These are phyloP conservation scores for Cryptomyrus ogoouensis DNA, from an alignment of 2,113 vertebrate species.

Conservation along the genomic window DNA sequence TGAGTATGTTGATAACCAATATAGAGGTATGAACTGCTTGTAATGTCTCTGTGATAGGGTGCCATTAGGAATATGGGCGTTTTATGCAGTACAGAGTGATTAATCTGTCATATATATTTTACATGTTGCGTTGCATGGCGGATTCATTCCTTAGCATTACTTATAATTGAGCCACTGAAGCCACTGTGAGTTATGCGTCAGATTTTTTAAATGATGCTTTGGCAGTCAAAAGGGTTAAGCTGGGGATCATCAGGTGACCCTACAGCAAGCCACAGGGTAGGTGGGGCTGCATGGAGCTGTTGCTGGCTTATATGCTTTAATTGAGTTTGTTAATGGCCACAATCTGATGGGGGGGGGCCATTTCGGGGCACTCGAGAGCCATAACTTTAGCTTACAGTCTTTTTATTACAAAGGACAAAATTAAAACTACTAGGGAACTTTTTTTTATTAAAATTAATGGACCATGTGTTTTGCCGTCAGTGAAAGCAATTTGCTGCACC, in stretches of 20 bases:
- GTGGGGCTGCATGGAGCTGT: constrained; percentile 26
- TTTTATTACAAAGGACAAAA: constrained; percentile 63
- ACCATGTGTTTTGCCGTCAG: constrained; percentile 32
- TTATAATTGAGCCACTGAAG: not conserved
- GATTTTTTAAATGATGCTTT: not conserved
- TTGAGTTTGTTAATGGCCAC: constrained; percentile 40
- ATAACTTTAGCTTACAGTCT: constrained; percentile 47
- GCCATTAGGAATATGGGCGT: not conserved
- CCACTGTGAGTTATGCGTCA: not conserved
- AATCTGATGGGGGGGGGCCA: constrained; percentile 15
- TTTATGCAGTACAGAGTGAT: not conserved
- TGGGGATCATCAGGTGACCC: not conserved
- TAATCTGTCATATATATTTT: not conserved
- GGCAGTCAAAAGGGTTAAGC: not conserved
- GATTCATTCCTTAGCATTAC: not conserved
- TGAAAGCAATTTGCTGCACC: constrained; percentile 20
- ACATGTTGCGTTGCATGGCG: not conserved
- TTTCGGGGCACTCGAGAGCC: constrained; percentile 24
- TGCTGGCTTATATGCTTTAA: constrained; percentile 40
- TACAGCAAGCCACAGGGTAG: not conserved
- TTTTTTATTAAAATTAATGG: constrained; percentile 59
- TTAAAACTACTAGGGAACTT: constrained; percentile 43
- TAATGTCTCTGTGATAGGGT: not conserved
- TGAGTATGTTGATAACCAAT: not conserved
- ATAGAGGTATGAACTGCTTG: not conserved